Conservation (phyloP, 2,797 vertebrate genomes). For the Hemitrygon akajei region DNA sequence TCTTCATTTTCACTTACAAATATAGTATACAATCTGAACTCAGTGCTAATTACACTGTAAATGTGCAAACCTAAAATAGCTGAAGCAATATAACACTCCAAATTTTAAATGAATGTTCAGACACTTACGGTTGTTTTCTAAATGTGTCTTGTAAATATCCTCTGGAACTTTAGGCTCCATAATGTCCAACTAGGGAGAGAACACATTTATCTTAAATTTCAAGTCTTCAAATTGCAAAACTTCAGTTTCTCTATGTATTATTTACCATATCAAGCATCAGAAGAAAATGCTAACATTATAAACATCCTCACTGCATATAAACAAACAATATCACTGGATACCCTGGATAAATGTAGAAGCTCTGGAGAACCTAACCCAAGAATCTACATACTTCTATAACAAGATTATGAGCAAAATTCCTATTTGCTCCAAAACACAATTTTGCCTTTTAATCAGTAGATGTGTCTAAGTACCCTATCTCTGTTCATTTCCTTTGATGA, state of each 20-base stretch:
- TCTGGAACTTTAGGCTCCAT: conserved; percentile 99
- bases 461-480: neutral
- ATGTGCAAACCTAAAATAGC: neutral
- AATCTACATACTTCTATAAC: neutral
- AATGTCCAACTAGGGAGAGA: conserved; percentile 76
- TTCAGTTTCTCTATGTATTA: neutral
- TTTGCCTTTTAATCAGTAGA: neutral
- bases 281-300: neutral
- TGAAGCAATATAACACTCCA: neutral
- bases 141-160: conserved; percentile 97
- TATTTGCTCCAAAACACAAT: neutral
- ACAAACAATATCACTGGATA: neutral
- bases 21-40: neutral
- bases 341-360: neutral
- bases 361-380: neutral
- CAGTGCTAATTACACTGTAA: neutral
- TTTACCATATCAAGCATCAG: neutral
- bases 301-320: neutral
- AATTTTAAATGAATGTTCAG: neutral
- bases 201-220: neutral
- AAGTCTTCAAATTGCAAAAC: neutral
- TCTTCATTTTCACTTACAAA: neutral
- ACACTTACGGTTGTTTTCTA: conserved; percentile 93
- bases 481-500: neutral
- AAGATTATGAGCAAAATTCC: neutral